Percentiles rank a stretch among this genome's conserved stretches.
These are phyloP conservation scores for Drosophila ustulata DNA, from an alignment of 2,888 invertebrate genomes.

Conservation along the genomic window DNA sequence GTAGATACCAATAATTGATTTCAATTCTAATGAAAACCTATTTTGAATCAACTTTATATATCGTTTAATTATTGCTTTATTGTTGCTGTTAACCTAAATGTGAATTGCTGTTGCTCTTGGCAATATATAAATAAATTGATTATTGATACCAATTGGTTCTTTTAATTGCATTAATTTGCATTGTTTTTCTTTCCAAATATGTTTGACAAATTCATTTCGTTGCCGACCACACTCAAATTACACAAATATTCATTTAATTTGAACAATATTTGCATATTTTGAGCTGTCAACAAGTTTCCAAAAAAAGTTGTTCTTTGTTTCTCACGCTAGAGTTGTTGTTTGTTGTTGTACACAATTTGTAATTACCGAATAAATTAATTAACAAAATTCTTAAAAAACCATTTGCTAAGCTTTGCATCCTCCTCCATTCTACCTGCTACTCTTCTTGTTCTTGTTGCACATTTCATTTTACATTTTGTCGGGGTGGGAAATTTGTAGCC, in stretches of 20 bases:
- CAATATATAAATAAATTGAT: slow-evolving; percentile 29
- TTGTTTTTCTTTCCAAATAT: slow-evolving; percentile 10
- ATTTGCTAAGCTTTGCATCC: slow-evolving; percentile 57
- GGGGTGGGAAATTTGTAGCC: slow-evolving; percentile 25
- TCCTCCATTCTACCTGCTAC: slow-evolving; percentile 33
- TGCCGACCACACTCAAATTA: slow-evolving; percentile 30
- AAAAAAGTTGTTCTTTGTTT: slow-evolving; percentile 33
- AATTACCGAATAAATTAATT: slow-evolving; percentile 71
- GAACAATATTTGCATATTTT: slow-evolving; percentile 38
- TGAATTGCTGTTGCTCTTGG: slow-evolving; percentile 21
- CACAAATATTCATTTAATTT: slow-evolving; percentile 25
- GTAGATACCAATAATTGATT: slow-evolving; percentile 24
- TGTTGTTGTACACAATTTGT: slow-evolving; percentile 59
- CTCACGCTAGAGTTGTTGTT: slow-evolving; percentile 69
- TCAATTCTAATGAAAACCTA: slow-evolving; percentile 48
- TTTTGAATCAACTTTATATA: slow-evolving; percentile 36
- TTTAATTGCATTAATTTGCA: slow-evolving; percentile 24
- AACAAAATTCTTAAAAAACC: slow-evolving; percentile 72
- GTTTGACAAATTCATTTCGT: slow-evolving; percentile 24
- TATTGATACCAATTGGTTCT: slow-evolving; percentile 22
- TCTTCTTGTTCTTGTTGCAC: slow-evolving; percentile 42
- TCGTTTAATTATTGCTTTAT: slow-evolving; percentile 50
- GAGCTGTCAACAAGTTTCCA: slow-evolving; percentile 25
- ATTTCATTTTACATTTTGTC: slow-evolving; percentile 64
- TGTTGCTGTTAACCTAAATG: slow-evolving; percentile 44